Base-by-base conservation (phyloP, 2,113 vertebrate species). In the Perognathus longimembris region DNA sequence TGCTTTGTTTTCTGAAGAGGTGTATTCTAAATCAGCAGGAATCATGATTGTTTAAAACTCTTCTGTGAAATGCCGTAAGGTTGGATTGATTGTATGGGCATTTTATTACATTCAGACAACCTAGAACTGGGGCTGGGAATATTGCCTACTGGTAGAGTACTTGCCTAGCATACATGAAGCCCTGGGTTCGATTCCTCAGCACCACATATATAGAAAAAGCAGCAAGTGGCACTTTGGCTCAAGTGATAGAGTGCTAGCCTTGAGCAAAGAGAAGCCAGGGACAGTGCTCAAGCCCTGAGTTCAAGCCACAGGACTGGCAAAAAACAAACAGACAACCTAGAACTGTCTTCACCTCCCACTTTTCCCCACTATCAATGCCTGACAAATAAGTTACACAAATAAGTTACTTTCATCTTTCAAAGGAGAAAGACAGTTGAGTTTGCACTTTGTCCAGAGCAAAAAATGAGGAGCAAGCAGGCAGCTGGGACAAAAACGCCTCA, bases 1-100 rank as follows among this genome's bases (percentile, higher is more conserved):
- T 22, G 30, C 89, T 77, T 89, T 61, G 24, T 70, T 70, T 45
- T 54, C 50, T 54, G 50, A 81, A 89, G 76, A 75, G 87, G 74
- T 71, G 28, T 73, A 17, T 81, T 86, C 75, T 84, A 88, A 66
- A 78, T 82, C 36, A 61, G 32, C 83, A 32, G 38, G 54, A 45
- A 61, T 71, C 42, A 74, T 34, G 30, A 76, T 38, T 54, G 24
- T 88, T 88, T 77, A 77, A 77, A 64, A 36, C 6, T 30, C 30
- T 90, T 81, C 59, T 3, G 88, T 28, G 32, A 94, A 77, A 82
- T 61, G 17, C 34, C n/a, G 67, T 86, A 28, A 66, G 54, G 10
- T 74, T 63, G 74, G n/a, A 63, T 20, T 57, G 64, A 57, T 38
- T 70, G 11, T 34, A 50, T 50, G 1, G 1, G 18, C 50, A 40